Conservation (phyloP, 2,888 invertebrate genomes). For the Thelaira solivaga region DNA sequence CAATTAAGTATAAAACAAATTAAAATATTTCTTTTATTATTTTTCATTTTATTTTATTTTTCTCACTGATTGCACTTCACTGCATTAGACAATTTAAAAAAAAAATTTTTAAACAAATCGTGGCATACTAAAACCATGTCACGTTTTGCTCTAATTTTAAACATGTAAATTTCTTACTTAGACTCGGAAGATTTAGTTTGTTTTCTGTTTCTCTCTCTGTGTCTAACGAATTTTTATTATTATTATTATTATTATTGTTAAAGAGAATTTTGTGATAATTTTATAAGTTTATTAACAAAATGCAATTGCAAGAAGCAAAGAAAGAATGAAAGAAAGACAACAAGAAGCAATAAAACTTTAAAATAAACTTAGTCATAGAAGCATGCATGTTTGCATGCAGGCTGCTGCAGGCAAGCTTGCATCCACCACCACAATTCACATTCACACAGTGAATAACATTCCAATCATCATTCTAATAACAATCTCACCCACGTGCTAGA, state of each 20-base stretch:
- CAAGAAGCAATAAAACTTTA: neutral
- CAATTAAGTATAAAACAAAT: neutral
- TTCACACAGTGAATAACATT: too few relatives aligned
- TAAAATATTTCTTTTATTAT: neutral
- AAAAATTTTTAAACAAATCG: neutral
- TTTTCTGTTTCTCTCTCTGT: neutral
- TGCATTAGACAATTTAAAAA: neutral
- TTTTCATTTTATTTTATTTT: neutral
- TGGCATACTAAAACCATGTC: conserved; percentile 13
- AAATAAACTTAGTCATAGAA: conserved; percentile 7
- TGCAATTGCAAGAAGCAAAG: neutral
- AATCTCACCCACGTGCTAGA: conserved; percentile 59
- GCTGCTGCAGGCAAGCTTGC: neutral
- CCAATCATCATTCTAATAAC: conserved; percentile 42
- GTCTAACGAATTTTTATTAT: conserved; percentile 23
- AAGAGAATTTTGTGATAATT: conserved; percentile 52
- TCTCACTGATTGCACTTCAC: neutral
- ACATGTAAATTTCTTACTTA: conserved; percentile 45
- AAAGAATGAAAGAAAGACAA: conserved; percentile 1
- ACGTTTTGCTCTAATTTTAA: conserved; percentile 51
- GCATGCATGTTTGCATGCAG: too few relatives aligned
- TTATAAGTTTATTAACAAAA: conserved; percentile 38
- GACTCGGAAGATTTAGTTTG: neutral
- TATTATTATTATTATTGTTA: too few relatives aligned
- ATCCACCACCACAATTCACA: conserved; percentile 15